Conservation (phyloP, 2,113 vertebrate genomes). For the Chloropsis hardwickii region DNA sequence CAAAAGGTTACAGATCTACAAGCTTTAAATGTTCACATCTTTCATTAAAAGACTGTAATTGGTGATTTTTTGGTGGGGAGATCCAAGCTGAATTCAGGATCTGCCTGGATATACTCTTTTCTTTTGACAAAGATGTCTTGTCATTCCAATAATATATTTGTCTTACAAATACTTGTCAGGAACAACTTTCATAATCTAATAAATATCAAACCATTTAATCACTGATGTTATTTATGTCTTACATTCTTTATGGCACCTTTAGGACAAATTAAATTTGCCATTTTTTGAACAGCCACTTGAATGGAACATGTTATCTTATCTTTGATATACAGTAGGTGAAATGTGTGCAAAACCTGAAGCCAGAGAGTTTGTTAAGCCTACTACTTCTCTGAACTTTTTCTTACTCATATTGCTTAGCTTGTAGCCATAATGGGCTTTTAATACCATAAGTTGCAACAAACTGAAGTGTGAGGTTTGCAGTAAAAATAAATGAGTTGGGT, state of each 20-base stretch:
- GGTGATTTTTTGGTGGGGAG: not conserved
- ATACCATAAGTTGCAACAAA: not conserved
- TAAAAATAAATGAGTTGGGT: not conserved
- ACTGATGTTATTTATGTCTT: conserved; percentile 21
- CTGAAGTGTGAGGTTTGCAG: not conserved
- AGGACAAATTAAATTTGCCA: conserved; percentile 14
- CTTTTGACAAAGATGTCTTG: conserved; percentile 18
- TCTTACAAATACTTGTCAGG: conserved; percentile 43
- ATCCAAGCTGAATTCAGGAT: not conserved
- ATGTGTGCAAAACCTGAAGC: not conserved
- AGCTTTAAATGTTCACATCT: not conserved
- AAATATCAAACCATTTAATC: conserved; percentile 28
- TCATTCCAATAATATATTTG: conserved; percentile 35
- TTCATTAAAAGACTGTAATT: not conserved
- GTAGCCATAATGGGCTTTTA: not conserved
- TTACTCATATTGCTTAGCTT: not conserved
- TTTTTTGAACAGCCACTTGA: conserved; percentile 12
- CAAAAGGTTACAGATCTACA: not conserved
- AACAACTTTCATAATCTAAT: conserved; percentile 24
- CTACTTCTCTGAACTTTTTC: not conserved
- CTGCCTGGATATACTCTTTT: not conserved
- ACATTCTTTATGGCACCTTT: not conserved
- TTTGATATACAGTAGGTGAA: not conserved
- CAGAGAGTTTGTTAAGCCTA: not conserved
- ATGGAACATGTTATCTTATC: not conserved